These are phyloP conservation scores for Gryllus longicercus DNA, from an alignment of 2,888 invertebrate species.

Conservation along the genomic window DNA sequence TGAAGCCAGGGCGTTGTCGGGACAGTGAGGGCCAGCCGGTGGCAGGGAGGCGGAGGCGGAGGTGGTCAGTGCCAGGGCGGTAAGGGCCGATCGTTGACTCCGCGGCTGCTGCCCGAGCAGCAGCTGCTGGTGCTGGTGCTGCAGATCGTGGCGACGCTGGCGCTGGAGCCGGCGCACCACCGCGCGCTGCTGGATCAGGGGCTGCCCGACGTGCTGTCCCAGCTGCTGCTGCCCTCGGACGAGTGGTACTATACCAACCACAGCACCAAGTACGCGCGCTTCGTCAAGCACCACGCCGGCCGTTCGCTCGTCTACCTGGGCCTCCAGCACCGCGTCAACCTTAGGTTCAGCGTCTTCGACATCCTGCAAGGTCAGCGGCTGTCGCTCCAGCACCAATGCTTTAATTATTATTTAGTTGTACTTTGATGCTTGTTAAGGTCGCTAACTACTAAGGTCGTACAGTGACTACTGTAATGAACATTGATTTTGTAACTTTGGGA, in stretches of 20 bases:
- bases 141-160: conserved; percentile 58
- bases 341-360: conserved; percentile 58
- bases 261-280: conserved; percentile 60
- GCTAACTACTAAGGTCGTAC: too few relatives aligned
- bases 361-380: conserved; percentile 48
- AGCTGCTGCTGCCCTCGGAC: conserved; percentile 61
- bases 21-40: too few relatives aligned
- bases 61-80: too few relatives aligned
- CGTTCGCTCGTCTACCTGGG: conserved; percentile 61
- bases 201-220: conserved; percentile 58
- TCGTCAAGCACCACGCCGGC: conserved; percentile 63
- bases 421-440: too few relatives aligned
- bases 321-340: conserved; percentile 58
- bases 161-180: conserved; percentile 57
- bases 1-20: too few relatives aligned
- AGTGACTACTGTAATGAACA: too few relatives aligned
- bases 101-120: conserved; percentile 44
- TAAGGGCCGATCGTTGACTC: conserved; percentile 25
- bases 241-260: conserved; percentile 67
- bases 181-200: conserved; percentile 54
- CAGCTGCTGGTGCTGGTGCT: conserved; percentile 61
- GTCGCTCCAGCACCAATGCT: background rate
- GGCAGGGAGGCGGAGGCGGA: accelerated
- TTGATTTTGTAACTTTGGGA: too few relatives aligned
- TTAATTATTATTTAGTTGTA: background rate